Conservation (phyloP, 2,113 vertebrate species). For the Prochilodus magdalenae region DNA sequence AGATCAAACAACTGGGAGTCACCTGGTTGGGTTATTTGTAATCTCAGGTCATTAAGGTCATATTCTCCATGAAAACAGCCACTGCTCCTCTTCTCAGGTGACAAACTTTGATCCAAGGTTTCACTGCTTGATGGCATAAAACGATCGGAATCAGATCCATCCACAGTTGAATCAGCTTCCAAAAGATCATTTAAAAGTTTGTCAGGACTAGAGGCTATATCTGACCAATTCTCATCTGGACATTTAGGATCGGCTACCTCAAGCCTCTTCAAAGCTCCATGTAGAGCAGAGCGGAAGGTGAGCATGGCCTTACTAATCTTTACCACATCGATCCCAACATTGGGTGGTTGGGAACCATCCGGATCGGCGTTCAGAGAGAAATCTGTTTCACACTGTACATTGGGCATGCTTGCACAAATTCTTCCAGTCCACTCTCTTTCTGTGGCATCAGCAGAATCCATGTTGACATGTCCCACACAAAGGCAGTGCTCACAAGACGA, state of each 20-base stretch:
- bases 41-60: conserved; percentile 27
- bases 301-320: conserved; percentile 86
- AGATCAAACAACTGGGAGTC: conserved; percentile 43
- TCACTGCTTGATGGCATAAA: conserved; percentile 1
- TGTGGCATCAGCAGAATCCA: conserved; percentile 67
- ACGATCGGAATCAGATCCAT: conserved; percentile 2
- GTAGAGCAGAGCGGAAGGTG: conserved; percentile 86
- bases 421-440: conserved; percentile 67
- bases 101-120: conserved; percentile 32
- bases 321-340: conserved; percentile 81
- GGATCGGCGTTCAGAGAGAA: conserved; percentile 48
- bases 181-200: conserved; percentile 39
- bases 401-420: conserved; percentile 56
- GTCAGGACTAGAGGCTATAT: conserved; percentile 18
- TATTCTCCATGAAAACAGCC: conserved; percentile 49
- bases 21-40: conserved; percentile 23
- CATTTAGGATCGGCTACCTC: conserved; percentile 67
- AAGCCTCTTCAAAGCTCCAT: conserved; percentile 87
- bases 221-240: conserved; percentile 47
- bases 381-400: conserved; percentile 38
- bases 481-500: conserved; percentile 65
- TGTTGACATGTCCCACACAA: conserved; percentile 63
- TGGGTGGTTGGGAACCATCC: conserved; percentile 67
- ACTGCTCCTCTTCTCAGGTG: conserved; percentile 35
- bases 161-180: not conserved